phyloP scores from a whole-genome alignment of 2,888 invertebrate species.

The Leptarthrus brevirostris region DNA sequence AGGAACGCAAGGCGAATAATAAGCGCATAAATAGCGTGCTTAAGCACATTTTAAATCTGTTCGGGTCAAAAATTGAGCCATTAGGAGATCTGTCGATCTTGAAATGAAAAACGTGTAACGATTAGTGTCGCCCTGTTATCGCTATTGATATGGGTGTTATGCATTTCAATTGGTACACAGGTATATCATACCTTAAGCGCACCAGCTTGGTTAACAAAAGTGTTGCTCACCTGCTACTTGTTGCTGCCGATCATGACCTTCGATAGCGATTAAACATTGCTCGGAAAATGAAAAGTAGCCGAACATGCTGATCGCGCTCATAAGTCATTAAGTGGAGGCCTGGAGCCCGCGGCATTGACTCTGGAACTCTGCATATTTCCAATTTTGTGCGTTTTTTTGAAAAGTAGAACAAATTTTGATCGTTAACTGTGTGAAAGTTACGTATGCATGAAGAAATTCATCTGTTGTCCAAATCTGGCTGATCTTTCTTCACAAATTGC shows the following conservation, averaged over 20 bases:
- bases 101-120: not conserved
- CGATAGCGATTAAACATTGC: constrained; percentile 21
- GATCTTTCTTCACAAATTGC: too few species aligned
- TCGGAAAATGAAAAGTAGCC: constrained; percentile 2
- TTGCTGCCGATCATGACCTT: constrained; percentile 31
- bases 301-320: not conserved
- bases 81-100: constrained; percentile 11
- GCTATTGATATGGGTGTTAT: not conserved
- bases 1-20: constrained; percentile 3
- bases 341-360: constrained; percentile 2
- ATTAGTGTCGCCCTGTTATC: not conserved
- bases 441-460: too few species aligned
- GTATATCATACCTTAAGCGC: not conserved
- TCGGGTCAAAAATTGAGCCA: constrained; percentile 32
- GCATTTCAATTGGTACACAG: not conserved
- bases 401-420: constrained; percentile 4
- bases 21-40: not conserved
- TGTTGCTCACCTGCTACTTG: not conserved
- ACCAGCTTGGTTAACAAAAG: not conserved
- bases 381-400: constrained; percentile 28
- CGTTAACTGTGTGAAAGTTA: constrained; percentile 27
- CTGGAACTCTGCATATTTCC: constrained; percentile 16
- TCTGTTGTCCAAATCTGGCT: too few species aligned
- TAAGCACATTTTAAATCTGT: constrained; percentile 1
- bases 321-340: constrained; percentile 11